phyloP scores from a whole-genome alignment of 2,113 vertebrate species.

The Donacobius atricapilla region DNA sequence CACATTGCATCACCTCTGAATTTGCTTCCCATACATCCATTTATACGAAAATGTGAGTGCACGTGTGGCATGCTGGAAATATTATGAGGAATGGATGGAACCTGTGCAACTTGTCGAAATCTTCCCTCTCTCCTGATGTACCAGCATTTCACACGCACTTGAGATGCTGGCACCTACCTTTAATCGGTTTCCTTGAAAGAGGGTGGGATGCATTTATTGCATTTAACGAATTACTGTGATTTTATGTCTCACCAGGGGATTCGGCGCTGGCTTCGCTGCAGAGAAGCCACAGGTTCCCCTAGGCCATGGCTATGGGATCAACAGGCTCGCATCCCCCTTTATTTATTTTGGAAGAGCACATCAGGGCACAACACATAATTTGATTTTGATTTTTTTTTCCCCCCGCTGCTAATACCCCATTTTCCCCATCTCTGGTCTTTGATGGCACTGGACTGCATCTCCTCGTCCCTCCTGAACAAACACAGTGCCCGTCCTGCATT shows the following conservation, averaged over 20 bases:
- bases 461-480: fast-evolving
- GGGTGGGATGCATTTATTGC: not conserved
- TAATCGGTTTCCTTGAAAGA: not conserved
- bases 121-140: not conserved
- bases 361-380: fast-evolving
- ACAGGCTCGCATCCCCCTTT: fast-evolving
- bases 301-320: fast-evolving
- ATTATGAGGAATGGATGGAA: not conserved
- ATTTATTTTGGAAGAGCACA: not conserved
- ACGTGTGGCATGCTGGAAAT: not conserved
- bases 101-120: not conserved
- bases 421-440: not conserved
- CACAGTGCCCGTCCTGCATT: not conserved
- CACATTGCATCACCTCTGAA: fast-evolving
- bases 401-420: fast-evolving
- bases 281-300: not conserved
- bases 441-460: not conserved
- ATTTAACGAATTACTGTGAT: not conserved
- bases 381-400: not conserved
- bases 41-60: fast-evolving
- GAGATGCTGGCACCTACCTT: not conserved
- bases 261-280: fast-evolving
- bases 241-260: not conserved
- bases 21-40: not conserved
- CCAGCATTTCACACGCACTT: not conserved